Evolutionary conservation across 2,113 vertebrate species (phyloP).

Genomic region (Pyrgilauda ruficollis): DNA sequence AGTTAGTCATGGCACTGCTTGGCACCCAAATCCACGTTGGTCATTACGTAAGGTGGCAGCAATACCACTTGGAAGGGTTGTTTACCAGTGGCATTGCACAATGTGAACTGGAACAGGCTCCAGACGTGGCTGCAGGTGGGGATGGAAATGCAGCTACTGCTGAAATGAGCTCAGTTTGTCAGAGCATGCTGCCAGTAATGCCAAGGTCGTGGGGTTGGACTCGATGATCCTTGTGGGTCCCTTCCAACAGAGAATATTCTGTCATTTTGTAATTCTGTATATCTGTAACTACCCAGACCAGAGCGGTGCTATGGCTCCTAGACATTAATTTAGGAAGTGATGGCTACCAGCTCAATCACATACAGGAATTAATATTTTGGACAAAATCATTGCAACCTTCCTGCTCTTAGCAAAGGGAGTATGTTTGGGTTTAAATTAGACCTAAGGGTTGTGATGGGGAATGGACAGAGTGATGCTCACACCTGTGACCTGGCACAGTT

Average conservation of each 20-base stretch:
- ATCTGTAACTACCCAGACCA: neutral
- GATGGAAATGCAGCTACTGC: neutral
- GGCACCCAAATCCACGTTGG: conserved; percentile 13
- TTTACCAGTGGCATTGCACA: conserved; percentile 21
- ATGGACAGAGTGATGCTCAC: neutral
- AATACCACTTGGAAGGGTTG: conserved; percentile 9
- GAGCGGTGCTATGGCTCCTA: neutral
- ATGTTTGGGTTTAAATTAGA: neutral
- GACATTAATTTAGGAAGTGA: neutral
- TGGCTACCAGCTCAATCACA: neutral
- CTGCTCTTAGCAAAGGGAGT: neutral
- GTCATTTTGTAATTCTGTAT: neutral
- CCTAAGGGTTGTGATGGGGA: neutral
- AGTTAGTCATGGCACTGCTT: conserved; percentile 42
- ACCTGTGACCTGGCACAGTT: neutral
- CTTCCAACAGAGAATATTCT: neutral
- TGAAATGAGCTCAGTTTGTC: neutral
- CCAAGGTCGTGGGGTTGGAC: neutral
- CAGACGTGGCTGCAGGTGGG: neutral
- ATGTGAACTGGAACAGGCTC: neutral
- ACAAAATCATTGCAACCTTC: neutral
- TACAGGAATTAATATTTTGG: neutral
- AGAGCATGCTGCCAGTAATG: accelerated
- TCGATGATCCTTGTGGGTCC: accelerated
- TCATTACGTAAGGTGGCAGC: conserved; percentile 37